Percentiles rank a stretch among this genome's conserved stretches.
Evolutionary conservation across 2,888 invertebrate species (phyloP).

Genomic region (Limnephilus auricula): DNA sequence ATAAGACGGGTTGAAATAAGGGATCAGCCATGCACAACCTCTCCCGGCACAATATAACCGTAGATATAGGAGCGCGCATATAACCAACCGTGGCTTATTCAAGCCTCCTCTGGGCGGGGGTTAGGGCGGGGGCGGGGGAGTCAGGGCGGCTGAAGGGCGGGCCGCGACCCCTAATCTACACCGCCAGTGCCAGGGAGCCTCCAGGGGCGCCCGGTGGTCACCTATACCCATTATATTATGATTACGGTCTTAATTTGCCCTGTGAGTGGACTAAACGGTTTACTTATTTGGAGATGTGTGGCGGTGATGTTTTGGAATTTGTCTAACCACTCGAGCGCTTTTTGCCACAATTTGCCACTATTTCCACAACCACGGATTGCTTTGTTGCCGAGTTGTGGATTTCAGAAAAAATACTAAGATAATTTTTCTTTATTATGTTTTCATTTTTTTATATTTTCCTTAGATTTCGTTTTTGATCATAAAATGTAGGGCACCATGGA

Average conservation of each 20-base stretch:
- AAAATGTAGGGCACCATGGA: not conserved
- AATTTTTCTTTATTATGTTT: too few species aligned
- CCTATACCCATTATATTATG: not conserved
- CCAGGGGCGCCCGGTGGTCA: conserved; percentile 32
- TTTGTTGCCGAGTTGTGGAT: too few species aligned
- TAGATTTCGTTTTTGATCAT: not conserved
- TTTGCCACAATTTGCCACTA: too few species aligned
- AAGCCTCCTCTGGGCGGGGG: conserved; percentile 28
- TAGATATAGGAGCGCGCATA: not conserved
- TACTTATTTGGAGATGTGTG: not conserved
- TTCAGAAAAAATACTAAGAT: too few species aligned
- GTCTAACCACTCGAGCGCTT: too few species aligned
- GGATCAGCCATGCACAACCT: not conserved
- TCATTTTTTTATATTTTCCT: too few species aligned
- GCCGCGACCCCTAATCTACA: conserved; percentile 59
- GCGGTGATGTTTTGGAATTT: not conserved
- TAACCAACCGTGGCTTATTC: conserved; percentile 52
- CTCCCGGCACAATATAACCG: not conserved
- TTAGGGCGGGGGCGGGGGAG: conserved; percentile 25
- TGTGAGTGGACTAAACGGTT: not conserved
- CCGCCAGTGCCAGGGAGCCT: conserved; percentile 44
- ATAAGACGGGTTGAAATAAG: not conserved
- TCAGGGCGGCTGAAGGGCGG: conserved; percentile 32
- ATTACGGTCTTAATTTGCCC: not conserved
- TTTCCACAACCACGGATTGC: too few species aligned